Conservation (phyloP, 2,113 vertebrate species). For the Paratilapia polleni region DNA sequence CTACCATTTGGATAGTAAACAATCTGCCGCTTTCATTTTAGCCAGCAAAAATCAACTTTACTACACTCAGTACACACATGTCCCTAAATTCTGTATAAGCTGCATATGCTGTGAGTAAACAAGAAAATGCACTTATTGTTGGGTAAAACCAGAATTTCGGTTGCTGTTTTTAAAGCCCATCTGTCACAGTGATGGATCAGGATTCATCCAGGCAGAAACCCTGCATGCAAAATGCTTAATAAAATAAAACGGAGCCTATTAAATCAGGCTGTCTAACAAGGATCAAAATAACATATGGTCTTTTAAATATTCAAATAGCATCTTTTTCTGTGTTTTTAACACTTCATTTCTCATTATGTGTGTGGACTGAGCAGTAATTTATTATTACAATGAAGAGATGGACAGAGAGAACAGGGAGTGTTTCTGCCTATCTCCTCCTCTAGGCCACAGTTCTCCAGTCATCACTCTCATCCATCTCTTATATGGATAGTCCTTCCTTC, state of each 20-base stretch:
- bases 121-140: neutral
- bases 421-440: constrained; percentile 16
- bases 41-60: neutral
- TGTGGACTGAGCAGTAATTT: neutral
- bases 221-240: neutral
- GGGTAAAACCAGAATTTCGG: neutral
- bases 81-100: neutral
- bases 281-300: neutral
- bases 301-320: neutral
- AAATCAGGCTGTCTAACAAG: neutral
- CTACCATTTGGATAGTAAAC: constrained; percentile 1
- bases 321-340: neutral
- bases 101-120: neutral
- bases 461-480: constrained; percentile 3
- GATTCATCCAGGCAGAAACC: neutral
- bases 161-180: constrained; percentile 10
- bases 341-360: neutral
- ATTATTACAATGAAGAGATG: constrained; percentile 6
- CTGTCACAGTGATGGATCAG: neutral
- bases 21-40: neutral
- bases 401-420: constrained; percentile 48
- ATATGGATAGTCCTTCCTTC: neutral
- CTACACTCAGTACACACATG: neutral
- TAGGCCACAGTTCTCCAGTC: neutral
- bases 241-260: neutral